Evolutionary conservation across 2,113 vertebrate genomes (phyloP).

Genomic region (Synchiropus splendidus): DNA sequence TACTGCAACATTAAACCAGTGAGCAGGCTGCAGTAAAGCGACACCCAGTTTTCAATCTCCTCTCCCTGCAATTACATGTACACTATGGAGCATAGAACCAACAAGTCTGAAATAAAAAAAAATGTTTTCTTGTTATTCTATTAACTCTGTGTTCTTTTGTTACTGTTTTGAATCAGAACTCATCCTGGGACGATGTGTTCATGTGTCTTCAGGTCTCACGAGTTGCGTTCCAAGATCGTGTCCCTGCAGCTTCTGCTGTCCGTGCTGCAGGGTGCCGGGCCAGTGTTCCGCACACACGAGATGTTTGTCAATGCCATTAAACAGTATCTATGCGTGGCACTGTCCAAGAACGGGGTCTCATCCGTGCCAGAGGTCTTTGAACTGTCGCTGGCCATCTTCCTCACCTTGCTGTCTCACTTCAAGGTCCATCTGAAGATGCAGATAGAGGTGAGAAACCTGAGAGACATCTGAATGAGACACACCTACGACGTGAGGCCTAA

Average conservation of each 20-base stretch:
- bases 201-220: conserved; percentile 77
- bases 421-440: conserved; percentile 98
- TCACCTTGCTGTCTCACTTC: conserved; percentile 92
- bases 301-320: conserved; percentile 99
- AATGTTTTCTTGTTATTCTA: too few species aligned
- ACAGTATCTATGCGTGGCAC: conserved; percentile 93
- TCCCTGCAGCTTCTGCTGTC: conserved; percentile 93
- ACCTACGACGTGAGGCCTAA: neutral
- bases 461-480: neutral
- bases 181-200: too few species aligned
- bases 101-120: too few species aligned
- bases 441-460: conserved; percentile 76
- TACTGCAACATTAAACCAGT: conserved; percentile 38
- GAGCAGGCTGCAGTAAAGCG: neutral
- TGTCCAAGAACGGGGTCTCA: conserved; percentile 95
- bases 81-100: too few species aligned
- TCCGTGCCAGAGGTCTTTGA: conserved; percentile 97
- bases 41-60: too few species aligned
- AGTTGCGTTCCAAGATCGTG: conserved; percentile 90
- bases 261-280: conserved; percentile 88
- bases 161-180: too few species aligned
- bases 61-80: too few species aligned
- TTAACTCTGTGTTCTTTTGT: too few species aligned
- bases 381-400: conserved; percentile 96
- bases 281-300: conserved; percentile 89